phyloP scores from a whole-genome alignment of 2,113 vertebrate genomes.

The Stigmatopora argus region DNA sequence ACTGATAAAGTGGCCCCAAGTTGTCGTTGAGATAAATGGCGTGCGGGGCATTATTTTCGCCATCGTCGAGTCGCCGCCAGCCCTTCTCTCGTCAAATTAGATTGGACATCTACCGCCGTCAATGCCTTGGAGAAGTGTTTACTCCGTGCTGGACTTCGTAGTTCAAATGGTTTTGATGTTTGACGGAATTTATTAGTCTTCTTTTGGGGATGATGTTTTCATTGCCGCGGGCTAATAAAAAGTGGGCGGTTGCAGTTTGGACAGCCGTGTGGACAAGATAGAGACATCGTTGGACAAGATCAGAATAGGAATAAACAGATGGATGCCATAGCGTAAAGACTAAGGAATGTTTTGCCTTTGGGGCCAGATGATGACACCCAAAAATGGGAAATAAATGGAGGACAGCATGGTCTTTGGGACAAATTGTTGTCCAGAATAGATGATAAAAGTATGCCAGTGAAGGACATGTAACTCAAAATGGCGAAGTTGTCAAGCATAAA shows the following conservation, averaged over 20 bases:
- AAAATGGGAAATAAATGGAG: background rate
- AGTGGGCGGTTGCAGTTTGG: no score
- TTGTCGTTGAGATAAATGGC: background rate
- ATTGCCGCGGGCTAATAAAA: no score
- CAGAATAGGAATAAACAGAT: background rate
- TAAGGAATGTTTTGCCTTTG: background rate
- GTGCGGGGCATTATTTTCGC: background rate
- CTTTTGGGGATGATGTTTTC: no score
- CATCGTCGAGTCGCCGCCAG: no score
- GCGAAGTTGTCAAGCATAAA: no score
- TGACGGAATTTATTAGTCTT: no score
- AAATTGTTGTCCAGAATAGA: background rate
- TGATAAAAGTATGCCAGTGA: background rate
- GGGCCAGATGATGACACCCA: background rate
- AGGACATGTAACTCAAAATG: background rate
- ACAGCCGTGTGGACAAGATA: background rate
- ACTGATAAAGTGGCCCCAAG: slow-evolving; percentile 9
- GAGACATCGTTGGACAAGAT: background rate
- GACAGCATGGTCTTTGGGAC: background rate
- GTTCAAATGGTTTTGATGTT: no score
- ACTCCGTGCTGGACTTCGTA: no score
- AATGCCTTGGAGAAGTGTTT: no score
- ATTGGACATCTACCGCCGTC: no score
- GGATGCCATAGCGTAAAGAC: background rate
- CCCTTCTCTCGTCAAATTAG: no score